Percentiles rank a stretch among this genome's conserved stretches.
Conservation (phyloP, 2,888 invertebrate species). For the Drosophila eohydei region DNA sequence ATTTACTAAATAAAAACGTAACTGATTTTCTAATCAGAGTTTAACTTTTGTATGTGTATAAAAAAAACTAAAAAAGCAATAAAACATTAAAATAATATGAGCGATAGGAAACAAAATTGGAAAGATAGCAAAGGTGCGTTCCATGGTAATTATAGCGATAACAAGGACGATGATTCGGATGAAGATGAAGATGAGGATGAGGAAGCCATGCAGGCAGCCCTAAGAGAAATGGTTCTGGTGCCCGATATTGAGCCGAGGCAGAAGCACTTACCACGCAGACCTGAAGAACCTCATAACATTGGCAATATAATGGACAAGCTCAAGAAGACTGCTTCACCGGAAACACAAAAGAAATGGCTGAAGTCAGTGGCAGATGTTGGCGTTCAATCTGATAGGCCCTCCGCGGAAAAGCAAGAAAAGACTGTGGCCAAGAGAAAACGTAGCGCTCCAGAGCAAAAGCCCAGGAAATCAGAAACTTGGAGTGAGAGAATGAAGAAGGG, state of each 20-base stretch:
- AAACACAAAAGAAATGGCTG: conserved; percentile 16
- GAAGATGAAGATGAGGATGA: conserved; percentile 32
- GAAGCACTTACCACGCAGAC: neutral
- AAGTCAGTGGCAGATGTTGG: neutral
- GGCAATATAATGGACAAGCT: conserved; percentile 1
- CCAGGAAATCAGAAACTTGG: neutral
- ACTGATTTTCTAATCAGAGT: conserved; percentile 69
- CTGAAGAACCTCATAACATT: neutral
- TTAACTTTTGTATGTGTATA: conserved; percentile 12
- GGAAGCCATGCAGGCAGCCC: conserved; percentile 48
- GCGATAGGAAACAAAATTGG: conserved; percentile 1
- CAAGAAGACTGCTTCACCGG: neutral
- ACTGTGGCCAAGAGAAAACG: no score
- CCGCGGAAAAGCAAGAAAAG: neutral
- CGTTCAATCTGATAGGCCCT: neutral
- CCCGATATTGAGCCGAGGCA: conserved; percentile 48
- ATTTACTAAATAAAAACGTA: conserved; percentile 21
- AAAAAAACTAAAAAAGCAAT: conserved; percentile 5
- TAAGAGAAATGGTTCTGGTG: conserved; percentile 50
- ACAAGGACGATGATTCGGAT: conserved; percentile 25
- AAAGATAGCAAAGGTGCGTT: neutral
- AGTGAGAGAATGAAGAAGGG: neutral
- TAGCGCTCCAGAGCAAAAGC: neutral
- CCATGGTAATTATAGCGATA: neutral
- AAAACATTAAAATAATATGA: conserved; percentile 15